phyloP scores from a whole-genome alignment of 2,888 invertebrate species.

The Leuctra nigra region DNA sequence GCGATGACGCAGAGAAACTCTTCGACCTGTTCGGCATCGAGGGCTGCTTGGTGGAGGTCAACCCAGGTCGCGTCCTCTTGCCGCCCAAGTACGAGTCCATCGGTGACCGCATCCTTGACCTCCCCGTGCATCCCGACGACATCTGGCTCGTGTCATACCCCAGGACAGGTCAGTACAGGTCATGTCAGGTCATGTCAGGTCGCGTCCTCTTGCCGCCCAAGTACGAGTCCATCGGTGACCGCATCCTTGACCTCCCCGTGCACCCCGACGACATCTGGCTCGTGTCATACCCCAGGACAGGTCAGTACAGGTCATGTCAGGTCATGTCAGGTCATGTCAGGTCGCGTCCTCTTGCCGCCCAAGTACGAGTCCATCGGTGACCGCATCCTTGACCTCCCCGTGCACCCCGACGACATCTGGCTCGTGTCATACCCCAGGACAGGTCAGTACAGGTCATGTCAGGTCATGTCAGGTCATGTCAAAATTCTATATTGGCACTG shows the following conservation, averaged over 20 bases:
- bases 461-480: conserved; percentile 64
- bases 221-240: conserved; percentile 59
- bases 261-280: conserved; percentile 75
- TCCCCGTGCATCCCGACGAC: conserved; percentile 67
- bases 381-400: conserved; percentile 62
- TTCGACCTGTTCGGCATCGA: conserved; percentile 62
- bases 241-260: conserved; percentile 64
- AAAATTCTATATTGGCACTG: neutral
- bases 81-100: conserved; percentile 62
- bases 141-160: conserved; percentile 86
- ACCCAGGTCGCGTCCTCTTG: conserved; percentile 62
- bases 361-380: conserved; percentile 61
- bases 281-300: conserved; percentile 83
- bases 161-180: conserved; percentile 62
- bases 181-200: conserved; percentile 58
- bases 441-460: conserved; percentile 48
- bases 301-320: conserved; percentile 46
- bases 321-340: conserved; percentile 68
- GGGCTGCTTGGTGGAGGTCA: conserved; percentile 63
- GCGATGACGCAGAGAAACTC: conserved; percentile 50
- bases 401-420: conserved; percentile 74
- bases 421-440: conserved; percentile 84
- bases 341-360: conserved; percentile 60
- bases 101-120: conserved; percentile 61
- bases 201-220: conserved; percentile 61